Evolutionary conservation across 2,888 invertebrate genomes (phyloP).

Genomic region (Xestobium rufovillosum): DNA sequence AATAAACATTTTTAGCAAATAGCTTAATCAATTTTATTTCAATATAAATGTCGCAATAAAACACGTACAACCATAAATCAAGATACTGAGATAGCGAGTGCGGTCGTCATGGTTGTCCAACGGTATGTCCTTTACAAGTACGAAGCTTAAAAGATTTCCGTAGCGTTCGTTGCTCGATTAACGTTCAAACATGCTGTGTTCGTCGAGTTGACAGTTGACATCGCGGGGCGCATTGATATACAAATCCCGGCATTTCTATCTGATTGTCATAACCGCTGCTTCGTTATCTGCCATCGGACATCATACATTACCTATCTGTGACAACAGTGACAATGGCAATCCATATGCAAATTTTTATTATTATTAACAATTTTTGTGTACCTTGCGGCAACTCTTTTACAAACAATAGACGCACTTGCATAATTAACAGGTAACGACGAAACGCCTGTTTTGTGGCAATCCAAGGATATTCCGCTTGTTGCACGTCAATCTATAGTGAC

Average conservation of each 20-base stretch:
- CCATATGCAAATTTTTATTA: no score
- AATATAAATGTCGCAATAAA: slow-evolving; percentile 2
- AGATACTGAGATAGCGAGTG: neutral
- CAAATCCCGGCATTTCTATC: neutral
- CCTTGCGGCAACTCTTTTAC: no score
- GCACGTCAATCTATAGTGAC: no score
- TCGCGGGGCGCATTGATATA: slow-evolving; percentile 1
- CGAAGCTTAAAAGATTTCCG: no score
- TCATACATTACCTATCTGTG: neutral
- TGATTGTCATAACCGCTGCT: slow-evolving; percentile 3
- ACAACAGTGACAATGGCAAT: no score
- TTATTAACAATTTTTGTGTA: no score
- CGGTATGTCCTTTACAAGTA: neutral
- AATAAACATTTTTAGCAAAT: slow-evolving; percentile 1
- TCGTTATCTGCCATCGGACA: neutral
- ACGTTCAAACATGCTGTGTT: slow-evolving; percentile 1
- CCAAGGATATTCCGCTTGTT: no score
- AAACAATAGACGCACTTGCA: no score
- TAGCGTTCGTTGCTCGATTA: slow-evolving; percentile 1
- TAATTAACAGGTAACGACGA: no score
- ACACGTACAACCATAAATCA: slow-evolving; percentile 1
- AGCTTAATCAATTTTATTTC: slow-evolving; percentile 2
- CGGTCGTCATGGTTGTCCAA: neutral
- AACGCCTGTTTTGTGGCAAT: no score
- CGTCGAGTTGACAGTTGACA: slow-evolving; percentile 2